Evolutionary conservation across 2,888 invertebrate genomes (phyloP), one percentile per base, ranked within the genome.

Genomic region (Hoplodrina blanda): DNA sequence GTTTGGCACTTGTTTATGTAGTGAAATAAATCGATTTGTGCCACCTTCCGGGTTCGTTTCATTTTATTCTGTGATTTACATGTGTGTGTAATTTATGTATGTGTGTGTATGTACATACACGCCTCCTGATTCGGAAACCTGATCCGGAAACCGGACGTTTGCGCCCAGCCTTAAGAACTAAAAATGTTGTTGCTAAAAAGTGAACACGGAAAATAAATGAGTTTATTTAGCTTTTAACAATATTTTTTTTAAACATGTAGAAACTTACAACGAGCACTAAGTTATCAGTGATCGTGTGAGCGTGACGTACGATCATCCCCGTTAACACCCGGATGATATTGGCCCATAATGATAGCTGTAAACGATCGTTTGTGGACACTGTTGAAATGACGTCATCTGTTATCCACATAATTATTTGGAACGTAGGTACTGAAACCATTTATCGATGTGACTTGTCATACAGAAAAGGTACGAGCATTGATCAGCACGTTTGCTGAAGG

Each of bases 391-490:
- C 84, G 84, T 83, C 87, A 87, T 90, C 84, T 87, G 85, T 90
- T 90, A 88, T 83, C 81, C 83, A 76, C 80, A 79, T 85, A 83
- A n/a, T n/a, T n/a, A n/a, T 88, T 87, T 85, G 85, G 87, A 77
- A 81, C 63, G 85, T 89, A n/a, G n/a, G n/a, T n/a, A 89, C 89
- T 90, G 88, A 81, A 85, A 75, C 84, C 87, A 90, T 90, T 88
- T 84, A 84, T 89, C 80, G 73, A 71, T n/a, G 64, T 78, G 64
- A 80, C 79, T 73, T 67, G 76, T 69, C 3, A 10, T 17, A 7
- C 4, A 8, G 13, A 11, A 2, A 37, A 8, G 37, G 7, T 8
- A 37, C 8, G 37, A 37, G 37, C 37, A 37, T 37, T 37, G 37
- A 37, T 37, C 7, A 37, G 8, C 0, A 37, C 37, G 37, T 37